Evolutionary conservation across 2,113 vertebrate species (phyloP).

Genomic region (Machaerirhynchus nigripectus): DNA sequence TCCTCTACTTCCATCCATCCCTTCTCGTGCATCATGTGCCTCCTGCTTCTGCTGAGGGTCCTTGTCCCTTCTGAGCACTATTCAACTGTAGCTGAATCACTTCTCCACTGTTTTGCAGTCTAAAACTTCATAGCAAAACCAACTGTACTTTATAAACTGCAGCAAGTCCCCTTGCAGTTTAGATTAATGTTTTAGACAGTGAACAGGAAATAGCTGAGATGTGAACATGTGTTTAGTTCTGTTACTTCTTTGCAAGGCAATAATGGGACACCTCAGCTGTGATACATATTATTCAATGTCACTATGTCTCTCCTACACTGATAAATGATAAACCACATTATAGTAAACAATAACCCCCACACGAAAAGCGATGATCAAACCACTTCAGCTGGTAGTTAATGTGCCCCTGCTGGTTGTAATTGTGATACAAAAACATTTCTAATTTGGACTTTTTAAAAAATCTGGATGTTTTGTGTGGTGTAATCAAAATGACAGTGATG

Average conservation of each 20-base stretch:
- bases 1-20: background rate
- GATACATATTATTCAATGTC: background rate
- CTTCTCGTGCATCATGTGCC: fast-evolving
- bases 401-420: background rate
- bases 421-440: background rate
- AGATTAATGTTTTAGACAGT: background rate
- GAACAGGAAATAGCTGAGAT: background rate
- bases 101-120: background rate
- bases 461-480: background rate
- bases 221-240: fast-evolving
- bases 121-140: background rate
- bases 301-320: background rate
- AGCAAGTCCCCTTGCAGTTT: background rate
- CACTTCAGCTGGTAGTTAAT: background rate
- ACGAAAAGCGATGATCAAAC: background rate
- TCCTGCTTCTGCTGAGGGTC: background rate
- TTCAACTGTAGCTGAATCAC: background rate
- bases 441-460: background rate
- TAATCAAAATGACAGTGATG: background rate
- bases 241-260: background rate
- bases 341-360: background rate
- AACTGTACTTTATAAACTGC: background rate
- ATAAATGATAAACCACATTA: background rate
- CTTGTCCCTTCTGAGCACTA: background rate
- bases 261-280: background rate